Base-by-base conservation (phyloP, 2,797 vertebrate species). In the Gymnocypris eckloni region DNA sequence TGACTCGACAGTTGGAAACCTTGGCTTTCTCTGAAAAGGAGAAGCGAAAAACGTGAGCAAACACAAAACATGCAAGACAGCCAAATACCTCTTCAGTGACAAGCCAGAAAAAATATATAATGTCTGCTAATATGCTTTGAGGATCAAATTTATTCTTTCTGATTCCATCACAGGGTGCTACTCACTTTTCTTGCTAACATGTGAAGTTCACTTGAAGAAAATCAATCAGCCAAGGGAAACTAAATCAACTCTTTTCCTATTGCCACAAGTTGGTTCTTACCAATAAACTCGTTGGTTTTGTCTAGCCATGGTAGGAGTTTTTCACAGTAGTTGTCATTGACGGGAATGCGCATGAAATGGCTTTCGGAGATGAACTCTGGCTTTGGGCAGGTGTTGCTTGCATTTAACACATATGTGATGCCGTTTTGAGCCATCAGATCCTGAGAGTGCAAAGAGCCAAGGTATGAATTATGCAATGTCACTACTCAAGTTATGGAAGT, bases 241-340 rank as follows among this genome's bases (percentile, higher is more conserved):
- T 64, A 25, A 79, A 45, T 25, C 9, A 79, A 52, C 20, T 15
- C 12, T 20, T 54, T 8, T 16, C 18, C 25, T 15, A 20, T 1
- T 48, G 15, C 20, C 3, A 66, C 9, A 13, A 41, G 28, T 4
- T 72, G 25, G 71, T 56, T 12, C 97, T 96, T 94, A 99, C 98
- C 98, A 0, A 99, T 99, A 91, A 99, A 99, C 93, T 98, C 97
- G 43, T 98, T 97, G 22, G 97, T 98, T 92, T 98, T 98, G 91
- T 99, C 98, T 92, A 99, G 94, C 98, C 98, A 99, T 70, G 98
- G 98, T 87, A 99, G 96, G 91, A 99, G 92, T 89, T 97, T 98
- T 93, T 99, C 98, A 88, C 98, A 99, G 96, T 99, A 99, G 95
- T 96, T 99, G 94, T 99, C 98, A 1, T 98, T 99, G 86, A 99